These are phyloP conservation scores for Hyperoodon ampullatus DNA, from an alignment of 2,113 vertebrate species.

Conservation along the genomic window DNA sequence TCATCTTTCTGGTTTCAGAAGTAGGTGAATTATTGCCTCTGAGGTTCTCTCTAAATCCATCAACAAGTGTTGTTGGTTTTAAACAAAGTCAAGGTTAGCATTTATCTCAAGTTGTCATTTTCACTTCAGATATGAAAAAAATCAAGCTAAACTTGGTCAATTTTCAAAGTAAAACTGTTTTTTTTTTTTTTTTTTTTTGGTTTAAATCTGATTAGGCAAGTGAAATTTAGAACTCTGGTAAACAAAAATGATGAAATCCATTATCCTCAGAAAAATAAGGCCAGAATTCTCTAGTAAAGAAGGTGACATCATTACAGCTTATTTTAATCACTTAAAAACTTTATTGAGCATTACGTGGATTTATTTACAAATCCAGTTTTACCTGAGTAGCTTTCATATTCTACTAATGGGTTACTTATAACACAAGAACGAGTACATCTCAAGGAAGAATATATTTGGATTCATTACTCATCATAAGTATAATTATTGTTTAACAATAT, in stretches of 20 bases:
- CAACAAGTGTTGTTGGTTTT: background rate
- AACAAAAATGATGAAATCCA: constrained; percentile 5
- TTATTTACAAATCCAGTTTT: constrained; percentile 32
- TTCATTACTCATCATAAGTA: constrained; percentile 86
- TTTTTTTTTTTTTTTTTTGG: background rate
- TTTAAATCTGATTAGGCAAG: constrained; percentile 32
- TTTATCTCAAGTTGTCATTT: constrained; percentile 27
- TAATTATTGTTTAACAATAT: constrained; percentile 88
- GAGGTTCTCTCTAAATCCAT: background rate
- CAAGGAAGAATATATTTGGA: constrained; percentile 84
- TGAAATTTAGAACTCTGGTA: constrained; percentile 44
- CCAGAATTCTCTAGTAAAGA: constrained; percentile 22
- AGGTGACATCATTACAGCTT: constrained; percentile 1
- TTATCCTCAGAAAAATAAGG: background rate
- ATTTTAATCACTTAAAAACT: constrained; percentile 16
- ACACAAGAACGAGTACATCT: constrained; percentile 80
- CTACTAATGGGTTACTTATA: constrained; percentile 80
- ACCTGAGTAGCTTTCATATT: constrained; percentile 58
- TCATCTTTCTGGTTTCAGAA: background rate
- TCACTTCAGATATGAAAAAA: background rate
- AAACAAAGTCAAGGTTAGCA: background rate
- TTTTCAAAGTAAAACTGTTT: constrained; percentile 31
- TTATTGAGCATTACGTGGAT: constrained; percentile 1
- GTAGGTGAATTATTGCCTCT: constrained; percentile 14
- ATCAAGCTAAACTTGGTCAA: background rate